Evolutionary conservation across 2,888 invertebrate genomes (phyloP).

Genomic region (Chorisops tibialis): DNA sequence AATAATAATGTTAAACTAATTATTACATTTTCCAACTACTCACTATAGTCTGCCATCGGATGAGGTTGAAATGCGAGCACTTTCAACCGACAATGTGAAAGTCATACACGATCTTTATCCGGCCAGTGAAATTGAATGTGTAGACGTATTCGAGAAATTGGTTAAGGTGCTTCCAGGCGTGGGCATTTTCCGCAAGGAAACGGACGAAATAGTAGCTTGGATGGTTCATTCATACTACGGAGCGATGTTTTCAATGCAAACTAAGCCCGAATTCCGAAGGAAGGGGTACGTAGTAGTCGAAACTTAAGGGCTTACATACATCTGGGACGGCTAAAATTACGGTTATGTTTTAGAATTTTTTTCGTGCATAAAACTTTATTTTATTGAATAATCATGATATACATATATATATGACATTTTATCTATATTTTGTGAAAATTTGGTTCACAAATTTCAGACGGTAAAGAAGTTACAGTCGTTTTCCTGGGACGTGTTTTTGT

Average conservation of each 20-base stretch:
- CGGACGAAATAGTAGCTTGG: slow-evolving; percentile 78
- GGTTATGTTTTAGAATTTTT: too few species aligned
- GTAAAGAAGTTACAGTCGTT: too few species aligned
- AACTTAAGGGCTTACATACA: too few species aligned
- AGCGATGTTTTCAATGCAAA: slow-evolving; percentile 91
- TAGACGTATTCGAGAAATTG: slow-evolving; percentile 76
- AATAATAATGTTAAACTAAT: not conserved
- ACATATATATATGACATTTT: too few species aligned
- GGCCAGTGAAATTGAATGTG: slow-evolving; percentile 82
- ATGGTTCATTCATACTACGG: slow-evolving; percentile 90
- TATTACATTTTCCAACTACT: slow-evolving; percentile 6
- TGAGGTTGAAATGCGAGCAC: slow-evolving; percentile 72
- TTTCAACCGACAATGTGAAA: slow-evolving; percentile 74
- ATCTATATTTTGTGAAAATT: too few species aligned
- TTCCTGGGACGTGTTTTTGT: too few species aligned
- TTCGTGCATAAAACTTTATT: too few species aligned
- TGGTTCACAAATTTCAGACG: too few species aligned
- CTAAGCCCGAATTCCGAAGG: slow-evolving; percentile 69
- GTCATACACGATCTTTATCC: slow-evolving; percentile 83
- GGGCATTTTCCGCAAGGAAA: slow-evolving; percentile 67
- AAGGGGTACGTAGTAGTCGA: slow-evolving; percentile 55
- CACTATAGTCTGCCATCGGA: slow-evolving; percentile 55
- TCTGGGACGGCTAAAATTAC: too few species aligned
- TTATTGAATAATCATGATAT: too few species aligned
- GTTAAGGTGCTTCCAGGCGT: slow-evolving; percentile 75